These are phyloP conservation scores for Rhamphomyia laevipes DNA, from an alignment of 2,888 invertebrate genomes.

Conservation along the genomic window DNA sequence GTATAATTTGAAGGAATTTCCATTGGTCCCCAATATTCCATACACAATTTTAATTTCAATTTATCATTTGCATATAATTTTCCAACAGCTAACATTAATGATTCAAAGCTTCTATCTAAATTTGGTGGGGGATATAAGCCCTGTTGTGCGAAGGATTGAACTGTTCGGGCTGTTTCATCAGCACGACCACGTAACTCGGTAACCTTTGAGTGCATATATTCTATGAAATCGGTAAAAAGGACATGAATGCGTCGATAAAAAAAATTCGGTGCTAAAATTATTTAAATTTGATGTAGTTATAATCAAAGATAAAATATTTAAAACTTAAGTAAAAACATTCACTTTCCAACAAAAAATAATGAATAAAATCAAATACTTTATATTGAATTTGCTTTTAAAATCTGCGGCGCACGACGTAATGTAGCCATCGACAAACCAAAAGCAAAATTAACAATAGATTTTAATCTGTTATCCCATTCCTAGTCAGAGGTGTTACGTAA, in stretches of 20 bases:
- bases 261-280: conserved; percentile 52
- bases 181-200: conserved; percentile 72
- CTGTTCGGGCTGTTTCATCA: conserved; percentile 76
- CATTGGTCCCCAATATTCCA: conserved; percentile 64
- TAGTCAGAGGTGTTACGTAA: conserved; percentile 26
- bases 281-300: conserved; percentile 1
- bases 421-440: conserved; percentile 57
- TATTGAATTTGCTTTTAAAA: conserved; percentile 47
- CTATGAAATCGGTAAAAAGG: conserved; percentile 82
- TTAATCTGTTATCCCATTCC: conserved; percentile 26
- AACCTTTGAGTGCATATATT: conserved; percentile 81
- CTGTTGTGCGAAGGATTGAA: conserved; percentile 60
- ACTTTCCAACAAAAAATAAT: conserved; percentile 58
- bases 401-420: conserved; percentile 45
- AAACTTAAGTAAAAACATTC: conserved; percentile 47
- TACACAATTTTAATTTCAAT: conserved; percentile 51
- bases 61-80: conserved; percentile 68
- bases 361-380: conserved; percentile 68
- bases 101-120: conserved; percentile 68
- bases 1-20: conserved; percentile 22
- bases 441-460: conserved; percentile 53
- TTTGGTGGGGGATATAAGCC: conserved; percentile 64
- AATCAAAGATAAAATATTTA: neutral
- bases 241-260: conserved; percentile 72
- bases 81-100: conserved; percentile 66